Percentiles rank a stretch among this genome's conserved stretches.
phyloP scores from a whole-genome alignment of 1,140 invertebrate genomes.

The Zophobas morio region DNA sequence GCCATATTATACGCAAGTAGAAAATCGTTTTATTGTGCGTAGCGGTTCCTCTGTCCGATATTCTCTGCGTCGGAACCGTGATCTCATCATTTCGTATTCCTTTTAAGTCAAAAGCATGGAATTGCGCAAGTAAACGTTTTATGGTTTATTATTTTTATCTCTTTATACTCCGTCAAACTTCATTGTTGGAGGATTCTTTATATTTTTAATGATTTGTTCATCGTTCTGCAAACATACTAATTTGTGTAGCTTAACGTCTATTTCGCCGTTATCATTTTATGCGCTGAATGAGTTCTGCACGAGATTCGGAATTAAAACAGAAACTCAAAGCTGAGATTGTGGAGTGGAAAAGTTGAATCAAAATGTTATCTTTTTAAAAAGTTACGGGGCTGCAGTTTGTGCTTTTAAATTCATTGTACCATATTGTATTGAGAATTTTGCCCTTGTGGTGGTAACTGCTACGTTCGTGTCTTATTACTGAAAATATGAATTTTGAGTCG shows the following conservation, averaged over 20 bases:
- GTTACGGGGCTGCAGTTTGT: too few relatives aligned
- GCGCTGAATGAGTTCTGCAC: not conserved
- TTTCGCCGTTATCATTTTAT: slow-evolving; percentile 7
- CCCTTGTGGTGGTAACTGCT: too few relatives aligned
- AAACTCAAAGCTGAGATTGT: too few relatives aligned
- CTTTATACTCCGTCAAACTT: slow-evolving; percentile 17
- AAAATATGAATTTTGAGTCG: too few relatives aligned
- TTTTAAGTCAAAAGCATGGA: slow-evolving; percentile 52
- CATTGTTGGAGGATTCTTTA: slow-evolving; percentile 44
- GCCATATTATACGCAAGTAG: slow-evolving; percentile 33
- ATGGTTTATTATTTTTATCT: slow-evolving; percentile 53
- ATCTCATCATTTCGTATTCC: slow-evolving; percentile 51
- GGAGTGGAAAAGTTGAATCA: not conserved
- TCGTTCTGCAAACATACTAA: slow-evolving; percentile 35
- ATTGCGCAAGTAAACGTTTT: slow-evolving; percentile 55
- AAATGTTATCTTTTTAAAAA: not conserved
- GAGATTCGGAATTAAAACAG: too few relatives aligned
- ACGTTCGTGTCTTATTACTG: too few relatives aligned
- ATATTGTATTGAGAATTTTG: too few relatives aligned
- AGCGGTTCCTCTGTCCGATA: not conserved
- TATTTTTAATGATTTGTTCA: slow-evolving; percentile 44
- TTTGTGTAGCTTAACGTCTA: slow-evolving; percentile 16
- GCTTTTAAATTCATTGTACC: too few relatives aligned
- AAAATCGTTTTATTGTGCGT: slow-evolving; percentile 50
- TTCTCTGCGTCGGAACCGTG: slow-evolving; percentile 31